A percentile compares a stretch with the other conserved stretches of the same genome.
These are phyloP conservation scores for Microcebus murinus DNA, from an alignment of 2,113 vertebrate species.

Conservation along the genomic window DNA sequence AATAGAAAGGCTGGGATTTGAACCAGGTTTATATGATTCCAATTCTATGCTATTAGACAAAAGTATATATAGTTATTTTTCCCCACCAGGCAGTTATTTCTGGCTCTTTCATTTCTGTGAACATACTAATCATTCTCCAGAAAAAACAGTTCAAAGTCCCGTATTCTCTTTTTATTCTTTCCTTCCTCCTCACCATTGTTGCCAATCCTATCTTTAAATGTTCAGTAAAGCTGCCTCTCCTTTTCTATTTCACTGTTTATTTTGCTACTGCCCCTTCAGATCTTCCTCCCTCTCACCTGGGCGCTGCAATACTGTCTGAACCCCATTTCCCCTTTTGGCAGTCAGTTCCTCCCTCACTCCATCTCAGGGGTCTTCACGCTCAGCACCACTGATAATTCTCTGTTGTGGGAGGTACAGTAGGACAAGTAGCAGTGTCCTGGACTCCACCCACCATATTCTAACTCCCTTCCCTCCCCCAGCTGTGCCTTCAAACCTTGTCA, in stretches of 20 bases:
- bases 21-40: not conserved
- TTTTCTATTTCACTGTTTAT: not conserved
- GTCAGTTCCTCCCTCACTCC: not conserved
- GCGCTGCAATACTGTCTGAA: not conserved
- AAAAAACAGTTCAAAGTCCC: not conserved
- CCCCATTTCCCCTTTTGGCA: not conserved
- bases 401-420: not conserved
- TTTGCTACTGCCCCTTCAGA: not conserved
- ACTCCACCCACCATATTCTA: not conserved
- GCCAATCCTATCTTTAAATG: conserved; percentile 1
- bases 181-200: not conserved
- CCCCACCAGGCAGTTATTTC: not conserved
- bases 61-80: not conserved
- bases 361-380: not conserved
- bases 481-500: not conserved
- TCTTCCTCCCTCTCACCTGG: not conserved
- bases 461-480: not conserved
- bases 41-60: not conserved
- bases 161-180: conserved; percentile 12
- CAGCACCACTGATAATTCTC: not conserved
- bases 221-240: not conserved
- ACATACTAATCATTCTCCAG: not conserved
- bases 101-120: not conserved
- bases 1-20: not conserved
- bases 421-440: not conserved